Base-by-base conservation (phyloP, 2,113 vertebrate genomes). In the Hirundichthys speculiger region DNA sequence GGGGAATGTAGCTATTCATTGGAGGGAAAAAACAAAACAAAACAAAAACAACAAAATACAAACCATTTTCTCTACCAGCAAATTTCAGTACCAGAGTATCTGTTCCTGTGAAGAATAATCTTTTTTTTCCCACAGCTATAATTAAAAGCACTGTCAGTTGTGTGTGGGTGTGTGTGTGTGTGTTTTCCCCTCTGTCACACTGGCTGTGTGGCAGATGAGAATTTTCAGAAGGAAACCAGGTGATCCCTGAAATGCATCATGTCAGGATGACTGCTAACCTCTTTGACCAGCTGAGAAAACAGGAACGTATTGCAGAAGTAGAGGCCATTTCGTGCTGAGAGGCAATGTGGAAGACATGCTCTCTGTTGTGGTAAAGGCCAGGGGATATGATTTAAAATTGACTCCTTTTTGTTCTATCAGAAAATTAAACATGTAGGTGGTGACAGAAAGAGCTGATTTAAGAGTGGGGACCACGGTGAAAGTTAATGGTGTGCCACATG, bases 101-200 rank as follows among this genome's bases (percentile, higher is more conserved):
- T 58, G 56, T 52, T 19, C 50, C 53, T 39, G 14, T 40, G 42
- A 64, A 79, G 50, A 73, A n/a, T n/a, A n/a, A n/a, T n/a, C n/a
- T n/a, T n/a, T n/a, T 25, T 48, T 52, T 30, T 49, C 3, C 48
- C 22, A 39, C 10, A 48, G 9, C 48, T 49, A 47, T 71, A 68
- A 75, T 84, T 79, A 81, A 71, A 76, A 70, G 40, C 15, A 42
- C 46, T 47, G 64, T 64, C 66, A 69, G 22, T 60, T 20, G 19
- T 55, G 56, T 47, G 4, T 42, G n/a, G n/a, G n/a, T n/a, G n/a
- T n/a, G n/a, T n/a, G n/a, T 47, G 13, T 38, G 7, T 15, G n/a
- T 21, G 4, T 46, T 48, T 20, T 13, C 5, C 22, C 30, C 9
- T 34, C 30, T 22, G 19, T 46, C 9, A 3, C 18, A 47, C 45